These are phyloP conservation scores for Aurelia coerulea DNA, from an alignment of 30 jellyfish, hydroid and myxozoan species.

Conservation along the genomic window DNA sequence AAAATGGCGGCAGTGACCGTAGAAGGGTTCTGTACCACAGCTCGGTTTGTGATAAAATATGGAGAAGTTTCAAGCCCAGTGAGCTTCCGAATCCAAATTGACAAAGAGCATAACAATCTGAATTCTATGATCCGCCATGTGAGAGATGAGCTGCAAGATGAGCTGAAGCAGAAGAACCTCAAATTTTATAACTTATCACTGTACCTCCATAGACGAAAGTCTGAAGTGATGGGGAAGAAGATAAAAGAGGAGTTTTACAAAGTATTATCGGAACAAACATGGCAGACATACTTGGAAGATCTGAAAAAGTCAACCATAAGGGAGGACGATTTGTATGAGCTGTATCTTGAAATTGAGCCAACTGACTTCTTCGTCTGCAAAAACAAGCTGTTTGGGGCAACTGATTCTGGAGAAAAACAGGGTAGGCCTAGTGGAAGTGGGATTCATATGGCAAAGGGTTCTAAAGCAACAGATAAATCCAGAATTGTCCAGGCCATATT, in stretches of 20 bases:
- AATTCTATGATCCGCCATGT: conserved; percentile 9
- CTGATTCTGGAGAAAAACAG: not conserved
- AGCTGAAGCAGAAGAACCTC: conserved; percentile 6
- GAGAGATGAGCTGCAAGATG: not conserved
- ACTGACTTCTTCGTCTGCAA: not conserved
- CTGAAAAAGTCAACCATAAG: not conserved
- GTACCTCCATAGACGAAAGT: conserved; percentile 17
- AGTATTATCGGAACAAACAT: conserved; percentile 5
- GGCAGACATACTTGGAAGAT: conserved; percentile 19
- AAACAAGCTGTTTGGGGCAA: conserved; percentile 1
- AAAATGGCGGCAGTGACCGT: too few species aligned
- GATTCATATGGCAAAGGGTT: too few species aligned
- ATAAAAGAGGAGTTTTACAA: conserved; percentile 4
- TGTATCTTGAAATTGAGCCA: conserved; percentile 9
- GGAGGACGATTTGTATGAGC: conserved; percentile 12
- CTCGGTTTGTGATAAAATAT: not conserved
- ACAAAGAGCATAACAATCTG: not conserved
- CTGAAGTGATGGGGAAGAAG: conserved; percentile 30
- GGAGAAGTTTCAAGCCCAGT: not conserved
- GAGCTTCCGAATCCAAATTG: not conserved
- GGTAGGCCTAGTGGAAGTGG: not conserved
- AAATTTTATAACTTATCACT: conserved; percentile 10
- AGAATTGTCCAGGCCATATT: too few species aligned
- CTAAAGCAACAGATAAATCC: too few species aligned
- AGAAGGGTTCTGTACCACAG: not conserved